Percentiles rank a stretch among this genome's conserved stretches.
phyloP scores from a whole-genome alignment of 2,797 vertebrate genomes.

The Mionectes olivaceus region DNA sequence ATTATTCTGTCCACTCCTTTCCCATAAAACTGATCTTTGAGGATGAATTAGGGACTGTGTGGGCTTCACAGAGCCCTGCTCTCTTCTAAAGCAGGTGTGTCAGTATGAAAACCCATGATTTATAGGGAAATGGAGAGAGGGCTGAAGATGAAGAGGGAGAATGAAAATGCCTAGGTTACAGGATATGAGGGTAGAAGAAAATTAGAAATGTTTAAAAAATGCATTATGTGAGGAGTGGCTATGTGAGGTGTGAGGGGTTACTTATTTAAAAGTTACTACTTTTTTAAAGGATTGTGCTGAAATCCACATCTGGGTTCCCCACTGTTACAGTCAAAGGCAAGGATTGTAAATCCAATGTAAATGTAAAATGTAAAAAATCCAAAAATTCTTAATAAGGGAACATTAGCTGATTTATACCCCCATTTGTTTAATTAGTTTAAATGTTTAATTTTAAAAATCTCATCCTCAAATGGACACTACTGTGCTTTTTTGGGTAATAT shows the following conservation, averaged over 20 bases:
- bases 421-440: not conserved
- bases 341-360: not conserved
- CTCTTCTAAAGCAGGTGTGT: not conserved
- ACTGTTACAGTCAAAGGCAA: not conserved
- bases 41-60: not conserved
- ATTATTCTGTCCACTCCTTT: conserved; percentile 17
- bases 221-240: not conserved
- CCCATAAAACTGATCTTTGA: not conserved
- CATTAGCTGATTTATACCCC: not conserved
- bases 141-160: not conserved
- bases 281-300: not conserved
- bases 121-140: not conserved
- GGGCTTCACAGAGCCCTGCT: not conserved
- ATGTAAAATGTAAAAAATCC: rapidly evolving
- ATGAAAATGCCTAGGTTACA: not conserved
- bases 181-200: not conserved
- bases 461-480: not conserved
- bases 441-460: not conserved
- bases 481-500: not conserved
- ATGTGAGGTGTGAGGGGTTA: too few relatives aligned
- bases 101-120: not conserved
- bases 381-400: not conserved
- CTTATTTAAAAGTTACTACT: not conserved
- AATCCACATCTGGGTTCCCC: not conserved
- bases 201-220: not conserved